phyloP scores from a whole-genome alignment of 2,797 vertebrate genomes.

The Cossypha caffra region DNA sequence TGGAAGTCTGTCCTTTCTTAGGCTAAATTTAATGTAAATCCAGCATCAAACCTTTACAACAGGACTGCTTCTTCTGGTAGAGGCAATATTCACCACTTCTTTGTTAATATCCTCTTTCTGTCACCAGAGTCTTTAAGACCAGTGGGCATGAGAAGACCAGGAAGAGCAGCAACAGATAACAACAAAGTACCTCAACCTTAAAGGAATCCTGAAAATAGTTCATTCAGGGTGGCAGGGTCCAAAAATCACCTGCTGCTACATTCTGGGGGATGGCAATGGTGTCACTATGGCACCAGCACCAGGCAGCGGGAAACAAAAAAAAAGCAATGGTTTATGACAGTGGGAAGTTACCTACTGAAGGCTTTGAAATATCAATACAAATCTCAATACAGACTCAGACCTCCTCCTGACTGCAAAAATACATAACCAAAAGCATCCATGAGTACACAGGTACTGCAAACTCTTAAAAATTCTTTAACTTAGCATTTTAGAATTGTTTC shows the following conservation, averaged over 20 bases:
- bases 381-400: background rate
- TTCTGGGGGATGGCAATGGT: background rate
- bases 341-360: accelerated
- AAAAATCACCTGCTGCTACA: background rate
- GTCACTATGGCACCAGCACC: background rate
- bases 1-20: background rate
- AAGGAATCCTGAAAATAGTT: background rate
- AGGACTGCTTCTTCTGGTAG: background rate
- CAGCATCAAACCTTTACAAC: background rate
- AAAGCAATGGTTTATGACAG: background rate
- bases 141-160: background rate
- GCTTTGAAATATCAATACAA: background rate
- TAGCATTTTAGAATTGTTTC: background rate
- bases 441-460: background rate
- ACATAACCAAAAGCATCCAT: background rate
- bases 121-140: background rate
- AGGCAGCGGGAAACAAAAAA: background rate
- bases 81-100: background rate
- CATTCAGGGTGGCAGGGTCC: background rate
- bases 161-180: background rate
- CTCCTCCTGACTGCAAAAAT: background rate
- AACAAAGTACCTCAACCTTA: background rate
- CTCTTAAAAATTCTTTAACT: background rate
- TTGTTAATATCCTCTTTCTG: background rate
- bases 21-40: background rate